Evolutionary conservation across 2,888 invertebrate genomes (phyloP).

Genomic region (Drosophila ustulata): DNA sequence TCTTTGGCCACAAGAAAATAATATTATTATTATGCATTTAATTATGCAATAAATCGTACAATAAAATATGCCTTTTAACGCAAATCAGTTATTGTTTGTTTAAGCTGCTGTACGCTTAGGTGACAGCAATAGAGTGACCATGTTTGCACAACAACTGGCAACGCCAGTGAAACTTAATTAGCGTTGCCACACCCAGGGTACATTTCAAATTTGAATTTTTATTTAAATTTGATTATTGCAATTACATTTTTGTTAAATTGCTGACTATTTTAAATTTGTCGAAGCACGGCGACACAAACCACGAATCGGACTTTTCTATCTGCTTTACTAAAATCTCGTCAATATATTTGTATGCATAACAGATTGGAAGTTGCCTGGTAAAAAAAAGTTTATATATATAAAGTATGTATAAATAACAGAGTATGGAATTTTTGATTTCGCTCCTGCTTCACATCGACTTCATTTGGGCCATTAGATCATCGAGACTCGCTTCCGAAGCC

Average conservation of each 20-base stretch:
- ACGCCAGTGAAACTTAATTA: not conserved
- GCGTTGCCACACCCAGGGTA: not conserved
- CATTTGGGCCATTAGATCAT: constrained; percentile 97
- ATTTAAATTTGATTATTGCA: not conserved
- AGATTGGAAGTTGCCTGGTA: constrained; percentile 19
- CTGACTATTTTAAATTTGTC: too few relatives aligned
- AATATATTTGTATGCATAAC: constrained; percentile 15
- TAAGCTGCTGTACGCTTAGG: not conserved
- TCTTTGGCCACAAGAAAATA: too few relatives aligned
- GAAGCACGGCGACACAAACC: too few relatives aligned
- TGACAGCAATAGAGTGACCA: not conserved
- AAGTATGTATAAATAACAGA: constrained; percentile 37
- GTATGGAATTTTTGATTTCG: constrained; percentile 45
- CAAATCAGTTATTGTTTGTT: not conserved
- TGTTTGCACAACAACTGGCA: not conserved
- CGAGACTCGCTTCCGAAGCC: constrained; percentile 87
- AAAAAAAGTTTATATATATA: constrained; percentile 45
- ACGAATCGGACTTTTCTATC: too few relatives aligned
- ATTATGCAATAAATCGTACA: too few relatives aligned
- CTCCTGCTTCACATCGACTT: constrained; percentile 89
- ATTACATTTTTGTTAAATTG: too few relatives aligned
- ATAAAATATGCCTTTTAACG: not conserved
- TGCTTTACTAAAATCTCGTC: constrained; percentile 2
- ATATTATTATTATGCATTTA: too few relatives aligned
- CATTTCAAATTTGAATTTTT: not conserved